Base-by-base conservation (phyloP, 2,113 vertebrate species). In the Neogobius melanostomus region DNA sequence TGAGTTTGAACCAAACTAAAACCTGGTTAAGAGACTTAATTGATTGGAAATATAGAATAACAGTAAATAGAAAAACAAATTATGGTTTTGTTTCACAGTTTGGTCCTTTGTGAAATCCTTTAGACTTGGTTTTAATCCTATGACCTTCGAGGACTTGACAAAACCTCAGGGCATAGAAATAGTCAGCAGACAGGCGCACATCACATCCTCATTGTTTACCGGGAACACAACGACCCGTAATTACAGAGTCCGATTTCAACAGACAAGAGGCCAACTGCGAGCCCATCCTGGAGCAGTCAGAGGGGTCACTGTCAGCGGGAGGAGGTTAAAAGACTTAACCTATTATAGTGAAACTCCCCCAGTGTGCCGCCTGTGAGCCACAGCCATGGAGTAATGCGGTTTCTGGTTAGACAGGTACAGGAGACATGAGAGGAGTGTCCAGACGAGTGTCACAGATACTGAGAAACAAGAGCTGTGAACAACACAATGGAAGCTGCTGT, bases 161-260 rank as follows among this genome's bases (percentile, higher is more conserved):
- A 72, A 83, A 92, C 91, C 88, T 90, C 90, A 89, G 90, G 81
- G 85, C 28, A 56, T 91, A 90, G 90, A 88, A 91, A 90, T 91
- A 91, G 87, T 76, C 56, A 88, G 72, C 86, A 88, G 87, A 90
- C 89, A 74, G 82, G 86, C 88, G 76, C 83, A 90, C 90, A 77
- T 90, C 83, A 28, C 53, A 56, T 56, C 88, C 90, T 89, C 91
- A 89, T 92, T 89, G 56, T 59, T 15, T 21, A 21, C 11, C 7
- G 56, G 28, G 56, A 59, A 42, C 21, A 59, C 28, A 36, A 42
- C 56, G 36, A 64, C 75, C 88, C 71, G 88, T 89, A 91, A 91
- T 90, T 86, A 87, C 81, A 82, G 80, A 75, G 64, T 89, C 90
- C 82, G 83, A 88, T 89, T 91, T 88, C 85, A 83, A 67, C 81